Conservation (phyloP, 92 coral and sea anemone species). For the Epizoanthus rinbou region DNA sequence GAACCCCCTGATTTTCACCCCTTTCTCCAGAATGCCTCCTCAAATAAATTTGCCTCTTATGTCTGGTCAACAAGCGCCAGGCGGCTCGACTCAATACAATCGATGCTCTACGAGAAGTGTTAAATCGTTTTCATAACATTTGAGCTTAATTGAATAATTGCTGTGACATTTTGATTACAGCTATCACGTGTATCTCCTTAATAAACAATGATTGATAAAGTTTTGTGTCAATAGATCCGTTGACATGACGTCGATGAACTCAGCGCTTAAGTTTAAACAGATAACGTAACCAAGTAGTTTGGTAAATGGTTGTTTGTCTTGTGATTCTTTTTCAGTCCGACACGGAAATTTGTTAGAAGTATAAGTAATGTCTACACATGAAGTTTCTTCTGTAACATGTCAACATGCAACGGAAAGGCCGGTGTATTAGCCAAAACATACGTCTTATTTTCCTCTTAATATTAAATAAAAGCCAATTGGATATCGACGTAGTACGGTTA, state of each 20-base stretch:
- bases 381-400: too few relatives aligned
- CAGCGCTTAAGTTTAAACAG: constrained; percentile 27
- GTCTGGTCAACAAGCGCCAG: constrained; percentile 3
- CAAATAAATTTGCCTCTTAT: neutral
- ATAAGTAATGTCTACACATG: neutral
- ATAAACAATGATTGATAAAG: constrained; percentile 38
- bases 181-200: constrained; percentile 41
- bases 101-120: constrained; percentile 16
- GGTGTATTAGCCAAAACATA: too few relatives aligned
- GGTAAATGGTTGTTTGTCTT: neutral
- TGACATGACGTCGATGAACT: constrained; percentile 35
- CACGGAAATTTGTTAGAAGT: neutral
- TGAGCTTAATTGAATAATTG: constrained; percentile 35
- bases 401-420: too few relatives aligned
- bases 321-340: neutral
- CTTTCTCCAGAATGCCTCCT: too few relatives aligned
- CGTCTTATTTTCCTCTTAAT: too few relatives aligned
- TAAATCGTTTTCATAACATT: constrained; percentile 46
- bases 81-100: neutral
- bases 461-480: too few relatives aligned
- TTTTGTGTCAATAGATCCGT: constrained; percentile 34
- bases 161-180: constrained; percentile 39
- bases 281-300: constrained; percentile 23
- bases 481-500: too few relatives aligned
- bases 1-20: too few relatives aligned